Conservation (phyloP, 2,888 invertebrate genomes). For the Sinelater perroti region DNA sequence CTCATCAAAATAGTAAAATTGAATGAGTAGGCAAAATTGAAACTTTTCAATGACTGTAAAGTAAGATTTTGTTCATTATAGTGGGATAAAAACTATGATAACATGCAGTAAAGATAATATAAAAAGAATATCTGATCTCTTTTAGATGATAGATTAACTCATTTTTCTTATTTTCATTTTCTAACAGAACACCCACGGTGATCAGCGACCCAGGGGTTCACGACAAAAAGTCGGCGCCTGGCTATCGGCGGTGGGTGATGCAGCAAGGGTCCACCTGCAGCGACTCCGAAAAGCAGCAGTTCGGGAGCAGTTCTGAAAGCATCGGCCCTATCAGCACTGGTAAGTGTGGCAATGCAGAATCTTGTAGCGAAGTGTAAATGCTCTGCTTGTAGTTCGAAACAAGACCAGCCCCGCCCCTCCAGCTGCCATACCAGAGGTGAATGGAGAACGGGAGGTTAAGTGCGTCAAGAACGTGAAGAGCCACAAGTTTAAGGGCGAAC, state of each 20-base stretch:
- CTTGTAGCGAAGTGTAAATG: not conserved
- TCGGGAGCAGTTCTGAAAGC: conserved; percentile 83
- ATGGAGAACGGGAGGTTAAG: conserved; percentile 66
- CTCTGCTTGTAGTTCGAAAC: conserved; percentile 40
- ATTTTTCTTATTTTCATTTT: too few species aligned
- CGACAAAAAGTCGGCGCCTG: conserved; percentile 46
- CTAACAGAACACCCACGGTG: not conserved
- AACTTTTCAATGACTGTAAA: too few species aligned
- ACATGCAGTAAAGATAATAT: too few species aligned
- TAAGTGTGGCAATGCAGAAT: not conserved
- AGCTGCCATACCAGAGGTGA: conserved; percentile 64
- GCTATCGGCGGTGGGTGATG: conserved; percentile 45
- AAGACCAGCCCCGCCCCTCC: conserved; percentile 54
- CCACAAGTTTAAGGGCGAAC: conserved; percentile 78
- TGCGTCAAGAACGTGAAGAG: conserved; percentile 69
- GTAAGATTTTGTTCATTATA: too few species aligned
- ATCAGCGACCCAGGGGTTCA: conserved; percentile 41
- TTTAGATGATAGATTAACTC: too few species aligned
- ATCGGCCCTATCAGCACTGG: conserved; percentile 61
- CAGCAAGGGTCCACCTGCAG: conserved; percentile 62
- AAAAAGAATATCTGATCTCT: too few species aligned
- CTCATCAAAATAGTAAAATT: too few species aligned
- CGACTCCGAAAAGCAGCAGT: conserved; percentile 69
- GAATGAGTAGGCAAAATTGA: too few species aligned
- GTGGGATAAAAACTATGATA: too few species aligned